Percentiles rank a stretch among this genome's conserved stretches.
Evolutionary conservation across 2,888 invertebrate genomes (phyloP).

Genomic region (Platycheirus rosarum): DNA sequence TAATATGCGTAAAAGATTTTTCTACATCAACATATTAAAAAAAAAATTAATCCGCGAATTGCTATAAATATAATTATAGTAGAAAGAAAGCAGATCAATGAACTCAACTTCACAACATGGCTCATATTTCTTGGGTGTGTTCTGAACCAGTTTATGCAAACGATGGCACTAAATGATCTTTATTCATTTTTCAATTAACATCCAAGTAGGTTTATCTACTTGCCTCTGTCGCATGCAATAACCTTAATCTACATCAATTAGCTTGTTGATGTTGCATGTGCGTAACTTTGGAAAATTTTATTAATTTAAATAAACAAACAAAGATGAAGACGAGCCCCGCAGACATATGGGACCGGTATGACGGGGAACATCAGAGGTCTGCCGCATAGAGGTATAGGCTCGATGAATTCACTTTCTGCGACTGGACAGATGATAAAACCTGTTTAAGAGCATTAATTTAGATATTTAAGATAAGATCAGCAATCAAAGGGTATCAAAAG

Average conservation of each 20-base stretch:
- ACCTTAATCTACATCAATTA: conserved; percentile 25
- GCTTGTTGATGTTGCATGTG: neutral
- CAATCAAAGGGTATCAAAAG: neutral
- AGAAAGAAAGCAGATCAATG: conserved; percentile 33
- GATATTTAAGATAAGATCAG: neutral
- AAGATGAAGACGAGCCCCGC: neutral
- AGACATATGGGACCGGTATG: neutral
- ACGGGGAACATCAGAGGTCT: neutral
- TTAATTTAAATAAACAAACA: neutral
- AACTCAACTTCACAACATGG: neutral
- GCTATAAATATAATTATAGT: neutral
- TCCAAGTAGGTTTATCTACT: conserved; percentile 14
- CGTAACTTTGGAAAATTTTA: neutral
- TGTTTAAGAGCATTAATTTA: conserved; percentile 6
- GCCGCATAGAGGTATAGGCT: conserved; percentile 11
- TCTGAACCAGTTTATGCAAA: conserved; percentile 33
- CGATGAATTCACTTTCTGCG: conserved; percentile 45
- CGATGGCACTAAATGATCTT: neutral
- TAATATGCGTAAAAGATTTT: conserved; percentile 35
- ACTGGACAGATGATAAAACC: neutral
- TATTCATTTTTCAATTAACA: conserved; percentile 24
- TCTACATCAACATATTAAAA: conserved; percentile 10
- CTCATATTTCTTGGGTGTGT: conserved; percentile 16
- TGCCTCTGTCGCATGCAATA: conserved; percentile 8
- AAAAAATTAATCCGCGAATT: neutral